Percentiles rank a stretch among this genome's conserved stretches.
These are phyloP conservation scores for Mormoops blainvillei DNA, from an alignment of 2,113 vertebrate species.

Conservation along the genomic window DNA sequence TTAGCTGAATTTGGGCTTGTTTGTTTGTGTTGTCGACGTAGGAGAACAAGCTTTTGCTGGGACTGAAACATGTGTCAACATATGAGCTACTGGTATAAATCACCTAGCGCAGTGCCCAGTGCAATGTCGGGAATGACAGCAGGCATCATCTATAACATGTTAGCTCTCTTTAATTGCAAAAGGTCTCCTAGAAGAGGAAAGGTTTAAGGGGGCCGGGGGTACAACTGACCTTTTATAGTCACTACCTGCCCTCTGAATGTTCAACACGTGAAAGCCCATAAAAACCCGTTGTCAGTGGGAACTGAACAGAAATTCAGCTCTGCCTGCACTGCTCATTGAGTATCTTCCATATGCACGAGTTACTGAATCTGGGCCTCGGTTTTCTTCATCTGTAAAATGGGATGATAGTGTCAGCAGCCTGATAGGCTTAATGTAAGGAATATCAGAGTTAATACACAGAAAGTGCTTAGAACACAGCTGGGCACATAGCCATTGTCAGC, in stretches of 20 bases:
- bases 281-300: neutral
- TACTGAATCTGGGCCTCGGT: neutral
- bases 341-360: rapidly evolving
- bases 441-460: neutral
- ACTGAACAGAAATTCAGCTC: neutral
- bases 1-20: neutral
- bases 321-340: neutral
- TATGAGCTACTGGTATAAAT: neutral
- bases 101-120: neutral
- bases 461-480: neutral
- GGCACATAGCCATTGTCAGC: neutral
- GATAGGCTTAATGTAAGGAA: neutral
- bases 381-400: neutral
- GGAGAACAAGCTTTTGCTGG: neutral
- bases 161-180: neutral
- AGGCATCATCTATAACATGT: neutral
- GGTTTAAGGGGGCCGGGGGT: neutral
- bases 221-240: neutral
- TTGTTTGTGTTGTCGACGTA: neutral
- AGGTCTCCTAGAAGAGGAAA: neutral
- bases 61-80: neutral
- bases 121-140: neutral
- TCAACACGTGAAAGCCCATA: neutral
- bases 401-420: neutral
- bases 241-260: neutral